phyloP scores from a whole-genome alignment of 2,888 invertebrate genomes.

The Drepanosiphum platanoidis region DNA sequence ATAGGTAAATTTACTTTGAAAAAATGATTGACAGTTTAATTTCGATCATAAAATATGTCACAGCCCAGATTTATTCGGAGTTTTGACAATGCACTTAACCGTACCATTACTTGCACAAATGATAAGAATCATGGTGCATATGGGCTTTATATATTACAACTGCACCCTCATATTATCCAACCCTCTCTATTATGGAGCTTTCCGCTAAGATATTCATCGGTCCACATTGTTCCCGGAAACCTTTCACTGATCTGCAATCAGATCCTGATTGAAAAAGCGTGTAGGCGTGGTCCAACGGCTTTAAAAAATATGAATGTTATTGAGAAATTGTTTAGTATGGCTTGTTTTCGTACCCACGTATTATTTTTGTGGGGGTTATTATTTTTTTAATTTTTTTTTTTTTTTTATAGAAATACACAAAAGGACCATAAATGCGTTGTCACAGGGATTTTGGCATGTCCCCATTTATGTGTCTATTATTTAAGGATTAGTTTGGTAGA shows the following conservation, averaged over 20 bases:
- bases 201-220: constrained; percentile 61
- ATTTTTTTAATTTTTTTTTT: constrained; percentile 38
- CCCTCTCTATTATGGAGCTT: constrained; percentile 62
- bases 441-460: constrained; percentile 58
- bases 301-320: constrained; percentile 58
- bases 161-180: constrained; percentile 59
- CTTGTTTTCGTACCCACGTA: constrained; percentile 54
- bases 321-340: constrained; percentile 57
- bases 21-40: constrained; percentile 45
- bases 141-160: constrained; percentile 42
- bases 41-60: constrained; percentile 32
- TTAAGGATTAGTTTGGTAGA: constrained; percentile 60
- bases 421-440: constrained; percentile 55
- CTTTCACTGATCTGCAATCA: constrained; percentile 62
- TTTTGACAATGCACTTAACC: constrained; percentile 62
- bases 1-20: not conserved
- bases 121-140: constrained; percentile 59
- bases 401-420: constrained; percentile 45
- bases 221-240: constrained; percentile 60
- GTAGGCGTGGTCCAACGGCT: constrained; percentile 58
- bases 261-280: constrained; percentile 60
- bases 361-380: constrained; percentile 45
- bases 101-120: constrained; percentile 55
- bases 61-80: constrained; percentile 45
- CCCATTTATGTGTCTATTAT: constrained; percentile 60